Conservation (phyloP, 2,888 invertebrate species). For the Eilema caniola region DNA sequence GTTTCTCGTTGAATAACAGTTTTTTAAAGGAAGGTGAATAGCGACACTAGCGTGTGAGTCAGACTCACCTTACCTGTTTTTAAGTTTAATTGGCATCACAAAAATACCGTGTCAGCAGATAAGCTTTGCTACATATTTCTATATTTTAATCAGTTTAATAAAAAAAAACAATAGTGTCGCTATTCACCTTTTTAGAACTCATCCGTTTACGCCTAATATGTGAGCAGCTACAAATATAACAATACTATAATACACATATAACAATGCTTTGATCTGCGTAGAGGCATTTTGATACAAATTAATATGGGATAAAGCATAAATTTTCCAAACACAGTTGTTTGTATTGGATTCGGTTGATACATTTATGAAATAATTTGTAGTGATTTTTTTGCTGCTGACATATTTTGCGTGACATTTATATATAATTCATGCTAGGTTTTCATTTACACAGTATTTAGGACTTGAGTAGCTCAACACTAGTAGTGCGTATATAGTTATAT, state of each 20-base stretch:
- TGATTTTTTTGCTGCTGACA: slow-evolving; percentile 35
- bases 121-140: not conserved
- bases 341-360: slow-evolving; percentile 1
- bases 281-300: slow-evolving; percentile 13
- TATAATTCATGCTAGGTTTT: slow-evolving; percentile 12
- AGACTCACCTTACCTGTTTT: not conserved
- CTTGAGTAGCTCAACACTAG: slow-evolving; percentile 35
- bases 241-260: slow-evolving; percentile 20
- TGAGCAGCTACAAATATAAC: slow-evolving; percentile 38
- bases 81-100: not conserved
- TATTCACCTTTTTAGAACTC: slow-evolving; percentile 38
- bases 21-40: slow-evolving; percentile 25
- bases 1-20: slow-evolving; percentile 22
- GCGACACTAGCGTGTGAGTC: slow-evolving; percentile 9
- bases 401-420: slow-evolving; percentile 18
- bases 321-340: not conserved
- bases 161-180: slow-evolving; percentile 4
- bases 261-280: slow-evolving; percentile 10
- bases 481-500: slow-evolving; percentile 44
- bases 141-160: not conserved
- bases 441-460: slow-evolving; percentile 44
- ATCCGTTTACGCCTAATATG: slow-evolving; percentile 25
- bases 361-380: not conserved
- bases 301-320: slow-evolving; percentile 16
- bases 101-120: not conserved